Base-by-base conservation (phyloP, 2,888 invertebrate genomes). In the Lamellibrachia columna region DNA sequence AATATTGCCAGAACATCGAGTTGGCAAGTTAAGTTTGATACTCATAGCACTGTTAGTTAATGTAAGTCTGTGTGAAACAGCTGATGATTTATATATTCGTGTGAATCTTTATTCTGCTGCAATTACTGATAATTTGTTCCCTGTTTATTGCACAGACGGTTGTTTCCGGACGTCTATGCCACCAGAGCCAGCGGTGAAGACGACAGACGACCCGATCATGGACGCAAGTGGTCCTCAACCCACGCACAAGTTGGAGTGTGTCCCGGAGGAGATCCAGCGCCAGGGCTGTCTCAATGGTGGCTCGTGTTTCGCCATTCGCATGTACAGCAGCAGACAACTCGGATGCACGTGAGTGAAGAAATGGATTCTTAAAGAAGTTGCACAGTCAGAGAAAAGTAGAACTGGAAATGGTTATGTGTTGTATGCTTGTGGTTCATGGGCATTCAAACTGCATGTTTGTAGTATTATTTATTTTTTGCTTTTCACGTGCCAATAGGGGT, bases 211-310 rank as follows among this genome's bases (percentile, higher is more conserved):
- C 22, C 75, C 75, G n/a, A 75, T 3, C 22, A 75, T 75, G 75
- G 75, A 75, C 22, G 75, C 75, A n/a, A 75, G 4, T n/a, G 75
- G 1, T 6, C 15, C 6, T n/a, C 75, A 15, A 6, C 75, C 75
- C 75, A 22, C 75, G 3, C 75, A 75, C 75, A 75, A 75, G 75
- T 3, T 22, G 75, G 22, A 22, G 22, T 75, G 75, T 75, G 6
- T 11, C 22, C 15, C 15, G 3, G 75, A 75, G 75, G 75, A 75
- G 2, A 22, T 75, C 75, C 75, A 22, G 75, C 15, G 22, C 22
- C 75, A 75, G 75, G 75, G 75, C 75, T 75, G 75, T 22, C 75
- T 75, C 75, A 75, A 75, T n/a, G 75, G 75, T 15, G 75, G 75
- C 75, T 22, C 75, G 22, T 75, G 75, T 75, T 75, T 75, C 75